These are phyloP conservation scores for Tubulanus polymorphus DNA, from an alignment of 2,888 invertebrate species.

Conservation along the genomic window DNA sequence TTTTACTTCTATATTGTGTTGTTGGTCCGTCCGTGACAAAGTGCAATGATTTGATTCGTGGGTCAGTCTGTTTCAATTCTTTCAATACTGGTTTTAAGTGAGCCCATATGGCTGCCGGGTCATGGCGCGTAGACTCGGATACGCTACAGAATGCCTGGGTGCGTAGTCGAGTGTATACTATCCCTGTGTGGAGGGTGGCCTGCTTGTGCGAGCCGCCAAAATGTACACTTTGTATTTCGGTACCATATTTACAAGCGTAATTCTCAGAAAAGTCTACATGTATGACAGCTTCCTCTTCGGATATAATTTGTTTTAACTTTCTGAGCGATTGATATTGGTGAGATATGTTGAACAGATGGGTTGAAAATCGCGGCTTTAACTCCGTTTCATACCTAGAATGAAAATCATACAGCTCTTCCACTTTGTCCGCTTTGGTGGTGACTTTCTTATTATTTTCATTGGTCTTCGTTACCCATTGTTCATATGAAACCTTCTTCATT, in stretches of 20 bases:
- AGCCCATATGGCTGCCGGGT: conserved; percentile 49
- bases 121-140: conserved; percentile 39
- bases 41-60: conserved; percentile 17
- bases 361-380: background rate
- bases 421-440: background rate
- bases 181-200: conserved; percentile 20
- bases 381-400: background rate
- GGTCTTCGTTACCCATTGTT: background rate
- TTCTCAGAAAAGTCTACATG: conserved; percentile 17
- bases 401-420: background rate
- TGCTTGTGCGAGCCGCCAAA: conserved; percentile 20
- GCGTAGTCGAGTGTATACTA: conserved; percentile 23
- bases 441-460: background rate
- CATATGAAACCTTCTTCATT: background rate
- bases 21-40: conserved; percentile 36
- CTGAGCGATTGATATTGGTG: background rate
- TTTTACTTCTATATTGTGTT: conserved; percentile 46
- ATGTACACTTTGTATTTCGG: conserved; percentile 19
- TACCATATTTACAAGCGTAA: conserved; percentile 12
- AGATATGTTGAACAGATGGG: conserved; percentile 1
- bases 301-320: background rate
- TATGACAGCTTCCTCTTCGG: background rate
- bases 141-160: conserved; percentile 32
- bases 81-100: conserved; percentile 39
- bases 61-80: conserved; percentile 9